Evolutionary conservation across 2,888 invertebrate species (phyloP).

Genomic region (Drosophila borborema): DNA sequence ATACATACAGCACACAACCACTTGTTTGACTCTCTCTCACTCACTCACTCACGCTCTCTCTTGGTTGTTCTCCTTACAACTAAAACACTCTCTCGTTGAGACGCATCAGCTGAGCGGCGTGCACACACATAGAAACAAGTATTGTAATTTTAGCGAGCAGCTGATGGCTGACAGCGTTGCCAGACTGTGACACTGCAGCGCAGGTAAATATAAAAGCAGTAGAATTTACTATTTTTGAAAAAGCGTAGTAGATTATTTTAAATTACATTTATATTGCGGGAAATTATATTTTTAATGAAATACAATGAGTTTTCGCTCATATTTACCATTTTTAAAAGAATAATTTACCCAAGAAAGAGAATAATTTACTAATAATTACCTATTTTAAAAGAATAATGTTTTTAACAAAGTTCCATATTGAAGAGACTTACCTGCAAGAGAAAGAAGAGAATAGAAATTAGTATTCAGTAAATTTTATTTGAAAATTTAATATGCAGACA

Average conservation of each 20-base stretch:
- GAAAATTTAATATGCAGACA: slow-evolving; percentile 6
- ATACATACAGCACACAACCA: slow-evolving; percentile 56
- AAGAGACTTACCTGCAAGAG: slow-evolving; percentile 62
- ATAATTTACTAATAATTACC: neutral
- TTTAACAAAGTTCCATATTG: neutral
- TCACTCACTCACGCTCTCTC: slow-evolving; percentile 5
- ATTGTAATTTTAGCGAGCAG: slow-evolving; percentile 32
- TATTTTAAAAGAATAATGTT: neutral
- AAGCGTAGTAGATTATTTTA: neutral
- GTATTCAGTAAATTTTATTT: slow-evolving; percentile 5
- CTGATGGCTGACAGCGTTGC: slow-evolving; percentile 60
- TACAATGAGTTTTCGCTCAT: neutral
- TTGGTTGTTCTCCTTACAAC: slow-evolving; percentile 14
- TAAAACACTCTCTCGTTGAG: slow-evolving; percentile 20
- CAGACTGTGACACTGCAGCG: slow-evolving; percentile 34
- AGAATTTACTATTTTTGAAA: slow-evolving; percentile 22
- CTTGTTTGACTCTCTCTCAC: slow-evolving; percentile 66
- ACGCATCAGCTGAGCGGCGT: slow-evolving; percentile 56
- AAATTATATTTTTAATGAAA: neutral
- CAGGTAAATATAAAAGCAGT: slow-evolving; percentile 35
- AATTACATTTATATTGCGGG: neutral
- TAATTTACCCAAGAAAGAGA: too few species aligned
- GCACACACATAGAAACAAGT: slow-evolving; percentile 18
- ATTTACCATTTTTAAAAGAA: slow-evolving; percentile 1
- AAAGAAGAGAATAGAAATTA: slow-evolving; percentile 23